phyloP scores from a whole-genome alignment of 2,888 invertebrate species.

The Melikaiella ostensackeni region DNA sequence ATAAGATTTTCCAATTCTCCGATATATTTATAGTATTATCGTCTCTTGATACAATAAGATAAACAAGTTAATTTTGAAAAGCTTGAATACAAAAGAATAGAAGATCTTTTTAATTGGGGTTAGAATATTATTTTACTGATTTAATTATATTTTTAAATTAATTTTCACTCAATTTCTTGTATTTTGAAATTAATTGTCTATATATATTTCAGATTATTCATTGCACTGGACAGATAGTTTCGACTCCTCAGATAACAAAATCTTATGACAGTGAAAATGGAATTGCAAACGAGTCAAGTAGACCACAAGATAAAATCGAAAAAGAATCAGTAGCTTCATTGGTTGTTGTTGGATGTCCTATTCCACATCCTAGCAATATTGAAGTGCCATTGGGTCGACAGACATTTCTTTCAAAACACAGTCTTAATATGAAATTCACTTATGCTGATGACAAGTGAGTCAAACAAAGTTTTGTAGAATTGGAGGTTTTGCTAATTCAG shows the following conservation, averaged over 20 bases:
- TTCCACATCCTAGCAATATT: conserved; percentile 94
- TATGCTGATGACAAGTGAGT: conserved; percentile 96
- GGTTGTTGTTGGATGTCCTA: conserved; percentile 88
- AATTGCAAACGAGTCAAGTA: conserved; percentile 63
- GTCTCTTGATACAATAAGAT: background rate
- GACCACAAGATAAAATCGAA: conserved; percentile 64
- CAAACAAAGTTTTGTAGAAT: too few relatives aligned
- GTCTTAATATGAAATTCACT: conserved; percentile 95
- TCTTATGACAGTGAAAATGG: conserved; percentile 59
- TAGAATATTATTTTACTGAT: too few relatives aligned
- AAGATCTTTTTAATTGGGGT: too few relatives aligned
- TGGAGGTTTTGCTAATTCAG: too few relatives aligned
- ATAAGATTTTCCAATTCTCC: conserved; percentile 36
- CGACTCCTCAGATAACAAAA: conserved; percentile 55
- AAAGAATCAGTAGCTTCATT: conserved; percentile 79
- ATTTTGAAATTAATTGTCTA: conserved; percentile 23
- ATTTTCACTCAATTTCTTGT: background rate
- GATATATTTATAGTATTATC: conserved; percentile 27
- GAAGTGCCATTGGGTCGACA: conserved; percentile 92
- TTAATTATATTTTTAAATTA: background rate
- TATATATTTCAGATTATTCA: conserved; percentile 87
- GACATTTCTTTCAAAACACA: conserved; percentile 95
- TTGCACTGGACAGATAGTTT: conserved; percentile 88
- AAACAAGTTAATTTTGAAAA: too few relatives aligned
- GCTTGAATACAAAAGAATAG: too few relatives aligned